Evolutionary conservation across 2,113 vertebrate genomes (phyloP), one percentile per base, ranked within the genome.

Genomic region (Mormoops blainvillei): DNA sequence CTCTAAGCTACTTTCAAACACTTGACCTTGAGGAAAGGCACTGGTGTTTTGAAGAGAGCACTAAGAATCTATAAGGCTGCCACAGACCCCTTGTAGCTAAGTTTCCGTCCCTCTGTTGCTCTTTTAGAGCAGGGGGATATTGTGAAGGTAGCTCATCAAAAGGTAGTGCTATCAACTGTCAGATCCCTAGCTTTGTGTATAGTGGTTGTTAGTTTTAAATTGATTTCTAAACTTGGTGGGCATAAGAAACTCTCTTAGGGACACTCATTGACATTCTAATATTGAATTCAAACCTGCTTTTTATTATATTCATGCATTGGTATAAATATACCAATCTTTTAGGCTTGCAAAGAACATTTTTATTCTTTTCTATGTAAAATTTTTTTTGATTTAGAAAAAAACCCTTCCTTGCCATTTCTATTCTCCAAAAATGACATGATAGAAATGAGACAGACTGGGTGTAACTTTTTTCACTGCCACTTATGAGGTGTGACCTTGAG

Each of bases 401-500:
- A n/a, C n/a, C n/a, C 15, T 1, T 91, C 15, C 26, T 2, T 74
- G 15, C 61, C 38, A 89, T 22, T 92, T 97, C n/a, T 91, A 9
- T 31, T 91, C 11, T 77, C n/a, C n/a, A 48, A 54, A 78, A 56
- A 38, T 19, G 38, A 50, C 38, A 48, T 24, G 22, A 77, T 10
- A 22, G 24, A 52, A 91, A 68, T 36, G 36, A 93, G 28, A 70
- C 4, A 65, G 28, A 68, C 7, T 38, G 19, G 24, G 54, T 76
- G 13, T 61, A 74, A 80, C 7, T 52, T 68, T 87, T 74, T 52
- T 1, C 16, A n/a, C 19, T 22, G 48, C 71, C 48, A 56, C 20
- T 95, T 93, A 91, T 56, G 38, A 73, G 87, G 11, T 63, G 18
- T 74, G n/a, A 87, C 28, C 13, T 95, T 95, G 52, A 14, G 24